These are phyloP conservation scores for Zapus hudsonius DNA, from an alignment of 2,113 vertebrate genomes.

Conservation along the genomic window DNA sequence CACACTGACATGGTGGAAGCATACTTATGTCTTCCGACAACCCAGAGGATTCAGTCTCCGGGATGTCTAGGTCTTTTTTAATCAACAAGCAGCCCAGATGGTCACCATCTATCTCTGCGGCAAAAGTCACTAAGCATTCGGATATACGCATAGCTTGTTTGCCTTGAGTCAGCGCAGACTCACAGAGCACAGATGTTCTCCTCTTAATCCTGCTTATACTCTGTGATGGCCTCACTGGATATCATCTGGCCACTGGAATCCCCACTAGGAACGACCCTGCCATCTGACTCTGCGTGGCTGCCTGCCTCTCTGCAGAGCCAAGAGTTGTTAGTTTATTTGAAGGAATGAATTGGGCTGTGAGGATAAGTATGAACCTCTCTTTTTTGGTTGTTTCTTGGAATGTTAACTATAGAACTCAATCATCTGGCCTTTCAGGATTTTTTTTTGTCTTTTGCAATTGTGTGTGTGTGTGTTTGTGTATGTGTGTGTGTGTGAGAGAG, in stretches of 20 bases:
- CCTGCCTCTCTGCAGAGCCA: constrained; percentile 67
- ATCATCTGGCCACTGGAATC: constrained; percentile 50
- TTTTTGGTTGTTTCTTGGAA: constrained; percentile 63
- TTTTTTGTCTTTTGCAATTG: background rate
- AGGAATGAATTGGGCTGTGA: constrained; percentile 64
- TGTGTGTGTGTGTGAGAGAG: too few species aligned
- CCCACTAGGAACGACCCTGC: constrained; percentile 53
- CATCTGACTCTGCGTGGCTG: constrained; percentile 49
- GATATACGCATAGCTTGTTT: background rate
- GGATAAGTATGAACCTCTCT: constrained; percentile 71
- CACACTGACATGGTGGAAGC: background rate
- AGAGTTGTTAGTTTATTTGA: constrained; percentile 71
- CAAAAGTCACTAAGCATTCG: constrained; percentile 58
- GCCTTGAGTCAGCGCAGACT: constrained; percentile 31
- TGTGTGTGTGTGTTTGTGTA: background rate
- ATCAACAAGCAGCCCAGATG: background rate
- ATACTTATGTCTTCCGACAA: background rate
- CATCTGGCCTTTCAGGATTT: constrained; percentile 54
- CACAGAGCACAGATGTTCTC: constrained; percentile 59
- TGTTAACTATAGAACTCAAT: constrained; percentile 66
- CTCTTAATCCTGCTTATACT: constrained; percentile 57
- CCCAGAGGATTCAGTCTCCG: background rate
- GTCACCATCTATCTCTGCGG: background rate
- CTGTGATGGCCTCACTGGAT: constrained; percentile 3
- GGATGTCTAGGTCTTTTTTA: background rate